phyloP scores from a whole-genome alignment of 2,888 invertebrate genomes.

The Drosophila meridionalis region DNA sequence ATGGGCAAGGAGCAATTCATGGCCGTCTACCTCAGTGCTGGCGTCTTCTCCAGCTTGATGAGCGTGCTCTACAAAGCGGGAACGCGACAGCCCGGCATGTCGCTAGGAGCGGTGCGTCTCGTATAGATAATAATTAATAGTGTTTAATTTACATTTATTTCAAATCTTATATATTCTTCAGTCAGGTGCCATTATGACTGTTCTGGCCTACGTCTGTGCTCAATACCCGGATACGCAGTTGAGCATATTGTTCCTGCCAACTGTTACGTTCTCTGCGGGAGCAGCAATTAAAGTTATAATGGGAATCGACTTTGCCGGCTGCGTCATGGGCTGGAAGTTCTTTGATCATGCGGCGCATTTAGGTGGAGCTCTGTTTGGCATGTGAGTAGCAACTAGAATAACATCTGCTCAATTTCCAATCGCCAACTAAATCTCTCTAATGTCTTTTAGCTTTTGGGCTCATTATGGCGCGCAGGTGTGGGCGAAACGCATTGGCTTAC shows the following conservation, averaged over 20 bases:
- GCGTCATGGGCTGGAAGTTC: conserved; percentile 94
- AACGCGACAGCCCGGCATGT: conserved; percentile 89
- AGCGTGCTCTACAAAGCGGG: conserved; percentile 93
- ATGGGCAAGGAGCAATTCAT: conserved; percentile 97
- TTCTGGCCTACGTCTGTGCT: conserved; percentile 94
- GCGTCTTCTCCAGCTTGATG: conserved; percentile 93
- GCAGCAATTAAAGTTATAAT: conserved; percentile 93
- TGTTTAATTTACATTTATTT: not conserved
- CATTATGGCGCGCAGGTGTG: conserved; percentile 80
- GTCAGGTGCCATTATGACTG: conserved; percentile 98
- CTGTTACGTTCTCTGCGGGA: conserved; percentile 94
- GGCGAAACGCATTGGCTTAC: conserved; percentile 78
- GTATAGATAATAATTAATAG: not conserved
- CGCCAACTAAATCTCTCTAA: not conserved
- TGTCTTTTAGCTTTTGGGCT: conserved; percentile 80
- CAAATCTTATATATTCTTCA: conserved; percentile 82
- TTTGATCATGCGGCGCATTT: conserved; percentile 99
- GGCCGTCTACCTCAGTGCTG: conserved; percentile 95
- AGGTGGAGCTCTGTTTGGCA: conserved; percentile 96
- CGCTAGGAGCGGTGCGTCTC: conserved; percentile 95
- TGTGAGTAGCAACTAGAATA: conserved; percentile 86
- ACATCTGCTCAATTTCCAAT: not conserved
- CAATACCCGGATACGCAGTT: conserved; percentile 95
- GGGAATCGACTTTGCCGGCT: conserved; percentile 93
- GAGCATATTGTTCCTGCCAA: conserved; percentile 95